Conservation (phyloP, 2,797 vertebrate species). For the Linurgus olivaceus region DNA sequence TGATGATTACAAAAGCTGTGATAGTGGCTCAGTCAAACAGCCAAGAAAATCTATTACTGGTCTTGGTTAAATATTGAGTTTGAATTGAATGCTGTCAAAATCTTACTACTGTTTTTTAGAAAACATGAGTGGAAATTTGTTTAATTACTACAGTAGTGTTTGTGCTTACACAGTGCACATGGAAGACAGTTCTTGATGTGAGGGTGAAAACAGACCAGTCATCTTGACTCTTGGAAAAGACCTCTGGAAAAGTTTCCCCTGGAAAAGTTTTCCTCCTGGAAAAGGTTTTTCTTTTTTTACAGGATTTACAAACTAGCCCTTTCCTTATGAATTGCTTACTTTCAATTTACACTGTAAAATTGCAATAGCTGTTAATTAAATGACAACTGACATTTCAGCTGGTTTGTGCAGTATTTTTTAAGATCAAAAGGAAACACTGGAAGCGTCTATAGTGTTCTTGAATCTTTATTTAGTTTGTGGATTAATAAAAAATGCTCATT, state of each 20-base stretch:
- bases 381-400: not conserved
- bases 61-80: not conserved
- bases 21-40: not conserved
- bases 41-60: not conserved
- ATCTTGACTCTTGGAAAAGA: not conserved
- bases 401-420: not conserved
- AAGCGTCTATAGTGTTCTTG: not conserved
- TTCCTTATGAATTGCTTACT: not conserved
- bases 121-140: not conserved
- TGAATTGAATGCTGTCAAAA: not conserved
- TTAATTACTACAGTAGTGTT: not conserved
- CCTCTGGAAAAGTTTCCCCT: not conserved
- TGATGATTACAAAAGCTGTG: not conserved
- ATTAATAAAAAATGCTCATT: conserved; percentile 14
- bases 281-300: not conserved
- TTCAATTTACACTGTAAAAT: not conserved
- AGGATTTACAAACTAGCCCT: not conserved
- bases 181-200: not conserved
- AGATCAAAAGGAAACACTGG: not conserved
- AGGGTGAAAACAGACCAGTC: not conserved
- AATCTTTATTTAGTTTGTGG: conserved; percentile 5
- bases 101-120: not conserved
- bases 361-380: not conserved
- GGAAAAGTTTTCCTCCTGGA: not conserved
- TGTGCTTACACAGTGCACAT: not conserved